A percentile compares a stretch with the other conserved stretches of the same genome.
Conservation (phyloP, 2,797 vertebrate species). For the Acanthiza pusilla region DNA sequence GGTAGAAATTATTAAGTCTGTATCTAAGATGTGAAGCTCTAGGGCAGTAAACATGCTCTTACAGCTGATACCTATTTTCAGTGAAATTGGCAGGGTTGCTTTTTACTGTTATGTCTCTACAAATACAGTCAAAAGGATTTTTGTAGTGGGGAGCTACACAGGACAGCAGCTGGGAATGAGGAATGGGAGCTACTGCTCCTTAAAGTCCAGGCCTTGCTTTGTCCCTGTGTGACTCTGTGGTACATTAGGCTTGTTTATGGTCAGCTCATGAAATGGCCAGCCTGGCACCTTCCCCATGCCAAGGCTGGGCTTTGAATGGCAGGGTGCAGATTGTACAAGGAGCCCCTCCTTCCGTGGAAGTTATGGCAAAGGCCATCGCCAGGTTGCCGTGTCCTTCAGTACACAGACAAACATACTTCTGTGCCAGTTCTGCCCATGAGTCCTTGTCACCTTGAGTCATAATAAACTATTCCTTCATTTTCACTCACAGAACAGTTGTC, state of each 20-base stretch:
- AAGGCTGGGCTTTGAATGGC: not conserved
- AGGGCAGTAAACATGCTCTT: not conserved
- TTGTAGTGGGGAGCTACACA: not conserved
- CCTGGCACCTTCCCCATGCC: not conserved
- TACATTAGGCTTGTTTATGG: not conserved
- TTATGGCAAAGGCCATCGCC: not conserved
- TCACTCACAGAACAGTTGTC: not conserved
- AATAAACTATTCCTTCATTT: not conserved
- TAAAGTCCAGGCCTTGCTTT: not conserved
- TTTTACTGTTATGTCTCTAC: not conserved
- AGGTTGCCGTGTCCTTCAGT: not conserved
- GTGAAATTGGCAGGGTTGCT: not conserved
- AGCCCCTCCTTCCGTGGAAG: not conserved
- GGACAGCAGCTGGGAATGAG: not conserved
- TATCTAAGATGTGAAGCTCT: not conserved
- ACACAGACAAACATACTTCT: not conserved
- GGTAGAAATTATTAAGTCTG: not conserved
- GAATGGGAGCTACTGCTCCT: not conserved
- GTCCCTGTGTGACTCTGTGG: not conserved
- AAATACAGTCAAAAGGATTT: not conserved
- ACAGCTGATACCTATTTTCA: not conserved
- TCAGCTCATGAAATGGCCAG: not conserved
- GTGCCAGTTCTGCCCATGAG: not conserved
- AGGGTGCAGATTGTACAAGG: not conserved
- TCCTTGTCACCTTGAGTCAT: not conserved